These are phyloP conservation scores for Euglossa dilemma DNA, from an alignment of 1,140 invertebrate species.

Conservation along the genomic window DNA sequence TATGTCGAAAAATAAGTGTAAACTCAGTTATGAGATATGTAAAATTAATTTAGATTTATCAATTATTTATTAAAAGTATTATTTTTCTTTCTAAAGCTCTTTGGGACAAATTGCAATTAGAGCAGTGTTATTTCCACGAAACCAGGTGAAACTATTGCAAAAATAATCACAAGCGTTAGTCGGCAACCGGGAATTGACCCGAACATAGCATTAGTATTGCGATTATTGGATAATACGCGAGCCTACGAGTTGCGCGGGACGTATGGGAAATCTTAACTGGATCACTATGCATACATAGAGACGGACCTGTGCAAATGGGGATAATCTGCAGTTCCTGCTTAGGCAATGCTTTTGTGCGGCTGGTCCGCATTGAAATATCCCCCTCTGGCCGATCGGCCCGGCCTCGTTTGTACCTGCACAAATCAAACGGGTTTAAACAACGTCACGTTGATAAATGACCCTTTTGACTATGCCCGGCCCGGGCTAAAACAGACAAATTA, in stretches of 20 bases:
- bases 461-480: conserved; percentile 12
- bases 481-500: conserved; percentile 47
- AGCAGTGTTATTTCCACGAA: too few relatives aligned
- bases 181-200: neutral
- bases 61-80: too few relatives aligned
- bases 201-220: neutral
- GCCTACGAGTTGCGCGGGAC: neutral
- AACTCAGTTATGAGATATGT: too few relatives aligned
- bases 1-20: too few relatives aligned
- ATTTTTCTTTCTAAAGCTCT: too few relatives aligned
- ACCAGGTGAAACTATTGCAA: neutral
- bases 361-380: conserved; percentile 42
- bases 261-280: conserved; percentile 41
- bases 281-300: conserved; percentile 19
- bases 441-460: conserved; percentile 51
- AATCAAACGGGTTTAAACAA: conserved; percentile 55
- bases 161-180: neutral
- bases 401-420: conserved; percentile 42
- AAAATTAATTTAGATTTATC: too few relatives aligned
- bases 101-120: too few relatives aligned
- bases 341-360: conserved; percentile 47
- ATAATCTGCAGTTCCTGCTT: conserved; percentile 57
- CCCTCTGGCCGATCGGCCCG: neutral
- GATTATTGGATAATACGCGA: conserved; percentile 14
- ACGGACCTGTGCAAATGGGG: conserved; percentile 17